Evolutionary conservation across 1,140 invertebrate species (phyloP).

Genomic region (Drosophila pectinifera): DNA sequence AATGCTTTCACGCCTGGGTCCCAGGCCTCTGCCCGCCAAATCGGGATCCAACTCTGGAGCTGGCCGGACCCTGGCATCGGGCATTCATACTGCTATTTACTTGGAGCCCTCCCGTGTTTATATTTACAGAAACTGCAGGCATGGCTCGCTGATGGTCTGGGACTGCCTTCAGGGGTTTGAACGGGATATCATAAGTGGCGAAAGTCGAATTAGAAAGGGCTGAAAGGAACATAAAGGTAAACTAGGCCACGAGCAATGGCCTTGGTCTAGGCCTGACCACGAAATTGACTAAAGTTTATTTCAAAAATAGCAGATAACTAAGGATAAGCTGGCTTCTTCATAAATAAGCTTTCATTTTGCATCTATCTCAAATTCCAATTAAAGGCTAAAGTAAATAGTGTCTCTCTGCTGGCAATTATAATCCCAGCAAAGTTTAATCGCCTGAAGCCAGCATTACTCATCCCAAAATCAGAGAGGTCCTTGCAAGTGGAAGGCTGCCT

Average conservation of each 20-base stretch:
- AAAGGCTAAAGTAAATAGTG: neutral
- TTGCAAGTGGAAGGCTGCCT: neutral
- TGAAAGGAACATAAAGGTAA: neutral
- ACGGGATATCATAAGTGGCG: slow-evolving; percentile 19
- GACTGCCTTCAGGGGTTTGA: slow-evolving; percentile 15
- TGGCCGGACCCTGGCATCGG: slow-evolving; percentile 22
- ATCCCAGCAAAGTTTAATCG: neutral
- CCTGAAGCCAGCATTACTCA: neutral
- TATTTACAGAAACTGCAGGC: slow-evolving; percentile 19
- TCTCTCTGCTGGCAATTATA: neutral
- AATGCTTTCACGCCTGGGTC: slow-evolving; percentile 29
- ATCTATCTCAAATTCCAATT: slow-evolving; percentile 27
- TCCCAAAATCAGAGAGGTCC: slow-evolving; percentile 15
- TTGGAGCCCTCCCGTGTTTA: slow-evolving; percentile 18
- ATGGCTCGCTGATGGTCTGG: slow-evolving; percentile 20
- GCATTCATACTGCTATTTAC: slow-evolving; percentile 18
- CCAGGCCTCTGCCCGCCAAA: slow-evolving; percentile 2
- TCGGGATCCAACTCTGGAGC: slow-evolving; percentile 8
- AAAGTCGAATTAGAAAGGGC: slow-evolving; percentile 9
- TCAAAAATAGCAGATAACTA: too few relatives aligned
- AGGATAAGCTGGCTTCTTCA: too few relatives aligned
- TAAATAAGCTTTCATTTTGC: too few relatives aligned
- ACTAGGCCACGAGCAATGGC: neutral
- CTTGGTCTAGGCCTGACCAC: slow-evolving; percentile 15
- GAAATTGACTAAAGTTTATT: neutral